Conservation (phyloP, 2,797 vertebrate genomes). For the Hemibagrus guttatus region DNA sequence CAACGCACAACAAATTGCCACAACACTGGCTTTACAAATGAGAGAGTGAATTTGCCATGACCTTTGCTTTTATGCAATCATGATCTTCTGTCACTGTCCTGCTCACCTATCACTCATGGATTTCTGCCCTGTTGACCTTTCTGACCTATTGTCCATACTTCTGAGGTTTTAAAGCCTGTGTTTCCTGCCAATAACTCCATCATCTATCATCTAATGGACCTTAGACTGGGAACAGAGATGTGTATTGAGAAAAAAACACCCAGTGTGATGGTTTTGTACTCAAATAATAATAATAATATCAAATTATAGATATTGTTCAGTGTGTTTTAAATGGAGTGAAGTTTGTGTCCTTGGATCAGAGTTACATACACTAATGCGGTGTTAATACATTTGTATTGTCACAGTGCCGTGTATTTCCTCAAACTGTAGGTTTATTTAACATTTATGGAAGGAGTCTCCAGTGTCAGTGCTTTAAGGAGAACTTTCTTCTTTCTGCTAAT, state of each 20-base stretch:
- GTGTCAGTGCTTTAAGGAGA: neutral
- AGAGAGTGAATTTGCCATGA: neutral
- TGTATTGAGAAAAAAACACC: neutral
- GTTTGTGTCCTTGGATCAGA: neutral
- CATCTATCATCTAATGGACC: neutral
- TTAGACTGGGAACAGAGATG: neutral
- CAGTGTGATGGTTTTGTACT: neutral
- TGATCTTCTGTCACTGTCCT: neutral
- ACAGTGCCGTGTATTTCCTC: neutral
- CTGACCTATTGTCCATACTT: neutral
- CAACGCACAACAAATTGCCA: neutral
- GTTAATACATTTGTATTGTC: neutral
- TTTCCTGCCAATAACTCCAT: too few relatives aligned
- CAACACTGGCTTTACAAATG: constrained; percentile 3
- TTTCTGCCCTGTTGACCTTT: constrained; percentile 20
- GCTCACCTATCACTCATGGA: neutral
- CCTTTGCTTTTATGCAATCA: neutral
- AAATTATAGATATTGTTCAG: neutral
- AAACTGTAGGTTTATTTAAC: neutral
- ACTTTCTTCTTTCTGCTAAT: too few relatives aligned
- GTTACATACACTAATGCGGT: neutral
- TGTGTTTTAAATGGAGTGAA: neutral
- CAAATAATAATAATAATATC: neutral
- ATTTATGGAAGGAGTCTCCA: too few relatives aligned
- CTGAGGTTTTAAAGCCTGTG: neutral